These are phyloP conservation scores for Dolichotis patagonum DNA, from an alignment of 2,113 vertebrate species.

Conservation along the genomic window DNA sequence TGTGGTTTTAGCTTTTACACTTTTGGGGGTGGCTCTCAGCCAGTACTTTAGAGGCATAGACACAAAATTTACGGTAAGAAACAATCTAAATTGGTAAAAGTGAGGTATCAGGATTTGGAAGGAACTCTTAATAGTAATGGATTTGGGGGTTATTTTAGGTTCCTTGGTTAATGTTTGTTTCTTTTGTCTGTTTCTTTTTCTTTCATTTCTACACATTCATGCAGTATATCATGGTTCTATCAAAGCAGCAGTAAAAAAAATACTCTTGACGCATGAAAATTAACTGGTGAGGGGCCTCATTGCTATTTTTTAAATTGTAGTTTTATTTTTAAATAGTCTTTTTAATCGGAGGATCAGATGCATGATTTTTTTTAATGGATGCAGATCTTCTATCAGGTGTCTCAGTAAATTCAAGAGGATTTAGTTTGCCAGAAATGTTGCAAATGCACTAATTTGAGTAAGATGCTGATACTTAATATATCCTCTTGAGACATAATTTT, in stretches of 20 bases:
- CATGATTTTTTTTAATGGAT: constrained; percentile 91
- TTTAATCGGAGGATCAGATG: constrained; percentile 88
- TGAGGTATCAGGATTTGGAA: constrained; percentile 85
- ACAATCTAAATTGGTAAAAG: constrained; percentile 84
- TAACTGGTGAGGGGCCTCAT: constrained; percentile 93
- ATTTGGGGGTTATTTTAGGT: constrained; percentile 87
- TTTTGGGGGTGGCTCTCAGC: constrained; percentile 86
- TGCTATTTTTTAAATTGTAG: constrained; percentile 90
- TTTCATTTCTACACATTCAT: constrained; percentile 93
- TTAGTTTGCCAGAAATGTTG: constrained; percentile 89
- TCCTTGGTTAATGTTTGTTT: constrained; percentile 93
- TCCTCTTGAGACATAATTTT: constrained; percentile 90
- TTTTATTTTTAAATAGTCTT: constrained; percentile 88
- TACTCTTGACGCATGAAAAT: constrained; percentile 93
- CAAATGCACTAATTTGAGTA: constrained; percentile 88
- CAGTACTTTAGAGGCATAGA: constrained; percentile 87
- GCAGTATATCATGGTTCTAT: constrained; percentile 94
- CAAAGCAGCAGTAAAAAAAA: constrained; percentile 93
- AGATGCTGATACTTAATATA: constrained; percentile 87
- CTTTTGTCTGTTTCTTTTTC: constrained; percentile 94
- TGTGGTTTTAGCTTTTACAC: constrained; percentile 84
- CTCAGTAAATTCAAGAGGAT: constrained; percentile 88
- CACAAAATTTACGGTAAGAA: constrained; percentile 88
- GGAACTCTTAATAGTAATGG: constrained; percentile 86
- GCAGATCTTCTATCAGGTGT: constrained; percentile 90